These are phyloP conservation scores for Pseudomyrmex gracilis DNA, from an alignment of 1,140 invertebrate genomes.

Conservation along the genomic window DNA sequence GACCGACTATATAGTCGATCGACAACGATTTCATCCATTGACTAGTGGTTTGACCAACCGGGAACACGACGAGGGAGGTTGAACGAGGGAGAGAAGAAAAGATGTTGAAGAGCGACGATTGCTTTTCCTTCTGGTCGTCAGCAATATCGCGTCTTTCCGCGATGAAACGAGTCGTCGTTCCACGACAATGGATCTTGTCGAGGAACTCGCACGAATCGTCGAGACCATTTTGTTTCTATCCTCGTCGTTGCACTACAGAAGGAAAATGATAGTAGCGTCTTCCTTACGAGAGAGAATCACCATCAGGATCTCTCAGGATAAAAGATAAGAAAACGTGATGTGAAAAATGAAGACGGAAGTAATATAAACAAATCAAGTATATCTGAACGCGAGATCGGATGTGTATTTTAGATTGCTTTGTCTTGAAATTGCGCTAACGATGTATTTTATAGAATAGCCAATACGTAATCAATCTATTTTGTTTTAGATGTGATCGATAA, in stretches of 20 bases:
- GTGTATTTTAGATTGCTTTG: neutral
- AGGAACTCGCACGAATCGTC: neutral
- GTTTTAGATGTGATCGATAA: no score
- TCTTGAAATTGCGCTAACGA: neutral
- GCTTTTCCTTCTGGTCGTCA: constrained; percentile 24
- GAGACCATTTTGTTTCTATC: constrained; percentile 17
- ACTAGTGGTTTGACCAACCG: constrained; percentile 30
- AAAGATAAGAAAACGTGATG: constrained; percentile 17
- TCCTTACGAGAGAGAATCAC: neutral
- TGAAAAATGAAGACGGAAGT: neutral
- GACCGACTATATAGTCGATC: neutral
- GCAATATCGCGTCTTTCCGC: constrained; percentile 24
- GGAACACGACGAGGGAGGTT: neutral
- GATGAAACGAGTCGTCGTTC: constrained; percentile 15
- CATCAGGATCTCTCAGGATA: constrained; percentile 13
- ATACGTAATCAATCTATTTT: no score
- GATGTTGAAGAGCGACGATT: constrained; percentile 11
- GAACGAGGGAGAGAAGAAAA: neutral
- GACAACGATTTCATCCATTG: constrained; percentile 41
- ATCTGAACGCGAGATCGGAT: no score
- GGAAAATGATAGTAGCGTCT: neutral
- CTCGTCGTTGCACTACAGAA: neutral
- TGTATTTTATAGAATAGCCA: neutral
- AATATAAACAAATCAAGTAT: no score
- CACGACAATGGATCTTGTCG: constrained; percentile 17